Base-by-base conservation (phyloP, 2,113 vertebrate species). In the Numenius arquata region DNA sequence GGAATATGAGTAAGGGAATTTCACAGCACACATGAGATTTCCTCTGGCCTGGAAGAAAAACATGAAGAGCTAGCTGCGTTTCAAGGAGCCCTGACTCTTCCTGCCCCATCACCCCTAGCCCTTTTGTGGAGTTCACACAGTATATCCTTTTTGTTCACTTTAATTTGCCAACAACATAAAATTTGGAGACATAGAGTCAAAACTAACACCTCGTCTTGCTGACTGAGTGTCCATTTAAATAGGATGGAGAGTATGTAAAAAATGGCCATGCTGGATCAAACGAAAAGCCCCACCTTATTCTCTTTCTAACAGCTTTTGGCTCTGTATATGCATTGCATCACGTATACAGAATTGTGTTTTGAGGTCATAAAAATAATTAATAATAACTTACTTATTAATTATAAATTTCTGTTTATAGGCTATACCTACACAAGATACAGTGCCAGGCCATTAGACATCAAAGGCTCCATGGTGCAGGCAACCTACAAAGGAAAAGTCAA, bases 401-500 rank as follows among this genome's bases (percentile, higher is more conserved):
- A 74, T 66, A 40, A 20, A 70, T 78, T 84, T 96, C 56, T 94
- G 36, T 63, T 96, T 81, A 61, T 76, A 88, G 52, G 61, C 65
- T 78, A 55, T 87, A 81, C 18, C 68, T 86, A 48, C 43, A 89
- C 74, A 72, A 94, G 75, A 52, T 67, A 75, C 0, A 2, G 52
- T 86, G 56, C 61, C 65, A 88, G 41, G 40, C 61, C 75, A 53
- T 86, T 80, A 97, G 71, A 81, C 68, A 66, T 92, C 92, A 90
- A 92, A 95, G 52, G 16, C 40, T 88, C 21, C 56, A 77, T 0
- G 0, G 55, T 55, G 25, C 59, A 80, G 40, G 47, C 59, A 88
- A 81, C 68, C 52, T 89, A 78, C 85, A 84, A 90, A 91, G 89
- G 36, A 89, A 21, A 91, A 96, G 68, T 85, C 72, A 85, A 66